Conservation (phyloP, 1,140 invertebrate genomes). For the Whitmania pigra region DNA sequence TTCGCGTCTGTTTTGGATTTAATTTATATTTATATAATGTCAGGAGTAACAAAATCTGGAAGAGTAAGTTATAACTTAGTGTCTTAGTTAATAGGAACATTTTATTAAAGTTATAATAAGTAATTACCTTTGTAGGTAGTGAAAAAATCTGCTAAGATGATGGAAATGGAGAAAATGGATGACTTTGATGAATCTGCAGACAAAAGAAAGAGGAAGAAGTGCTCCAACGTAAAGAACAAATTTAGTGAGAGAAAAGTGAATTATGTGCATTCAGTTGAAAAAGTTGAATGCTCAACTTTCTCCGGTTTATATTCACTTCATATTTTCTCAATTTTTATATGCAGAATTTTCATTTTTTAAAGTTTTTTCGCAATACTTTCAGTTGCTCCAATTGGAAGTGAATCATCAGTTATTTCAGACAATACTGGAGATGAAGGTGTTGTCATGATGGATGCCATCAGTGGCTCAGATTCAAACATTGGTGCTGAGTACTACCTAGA, state of each 20-base stretch:
- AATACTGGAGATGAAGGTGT: no score
- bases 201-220: constrained; percentile 1
- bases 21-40: neutral
- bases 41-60: constrained; percentile 1
- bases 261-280: neutral
- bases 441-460: no score
- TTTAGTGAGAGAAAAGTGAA: neutral
- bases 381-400: no score
- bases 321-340: neutral
- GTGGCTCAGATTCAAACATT: no score
- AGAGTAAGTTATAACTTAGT: neutral
- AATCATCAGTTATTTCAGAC: no score
- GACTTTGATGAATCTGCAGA: neutral
- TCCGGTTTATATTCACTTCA: neutral
- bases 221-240: neutral
- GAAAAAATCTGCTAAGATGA: constrained; percentile 2
- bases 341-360: neutral
- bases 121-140: neutral
- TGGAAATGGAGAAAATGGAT: constrained; percentile 11
- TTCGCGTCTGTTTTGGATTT: no score
- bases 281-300: neutral
- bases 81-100: neutral
- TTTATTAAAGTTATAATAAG: neutral
- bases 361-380: neutral
- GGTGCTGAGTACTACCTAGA: no score